Base-by-base conservation (phyloP, 2,797 vertebrate genomes). In the Anguilla anguilla region DNA sequence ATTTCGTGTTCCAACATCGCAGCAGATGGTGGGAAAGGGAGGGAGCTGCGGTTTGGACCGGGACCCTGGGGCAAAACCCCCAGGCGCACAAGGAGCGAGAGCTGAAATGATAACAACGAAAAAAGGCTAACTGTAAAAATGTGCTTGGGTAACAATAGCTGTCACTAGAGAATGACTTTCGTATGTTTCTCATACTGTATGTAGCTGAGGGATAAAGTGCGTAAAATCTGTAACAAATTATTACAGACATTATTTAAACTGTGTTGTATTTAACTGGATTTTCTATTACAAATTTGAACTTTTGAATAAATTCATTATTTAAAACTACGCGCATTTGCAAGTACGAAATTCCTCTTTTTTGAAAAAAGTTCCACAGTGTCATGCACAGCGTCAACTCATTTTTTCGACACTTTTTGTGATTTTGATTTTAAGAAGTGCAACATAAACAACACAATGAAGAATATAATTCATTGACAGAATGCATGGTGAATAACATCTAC, bases 1-100 rank as follows among this genome's bases (percentile, higher is more conserved):
- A 81, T 81, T 81, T 81, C 77, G 81, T 81, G 49, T 81, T 51
- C n/a, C 77, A 81, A 49, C 19, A 81, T 81, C 39, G 19, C 77
- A 22, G 46, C 39, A 81, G 46, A 49, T 51, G 46, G 43, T 81
- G 77, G 43, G 77, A 81, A 81, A n/a, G 77, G 39, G 43, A n/a
- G 77, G 39, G 43, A 81, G 43, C 77, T 51, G 25, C 22, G 39
- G 77, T 81, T 19, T 81, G 77, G 77, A 49, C 39, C 4, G 43
- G 51, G 15, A 31, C 77, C 25, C 19, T 39, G 31, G 35, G 72
- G 35, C 31, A 39, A 81, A 81, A 49, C 43, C 77, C 77, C 15
- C 77, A 81, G 77, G 49, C 72, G 17, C 72, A 77, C 35, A 39
- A 15, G 17, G 72, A 39, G 19, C 5, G 22, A 81, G 39, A 81